Percentiles rank a stretch among this genome's conserved stretches.
phyloP scores from a whole-genome alignment of 2,113 vertebrate species.

The Sinocyclocheilus anophthalmus region DNA sequence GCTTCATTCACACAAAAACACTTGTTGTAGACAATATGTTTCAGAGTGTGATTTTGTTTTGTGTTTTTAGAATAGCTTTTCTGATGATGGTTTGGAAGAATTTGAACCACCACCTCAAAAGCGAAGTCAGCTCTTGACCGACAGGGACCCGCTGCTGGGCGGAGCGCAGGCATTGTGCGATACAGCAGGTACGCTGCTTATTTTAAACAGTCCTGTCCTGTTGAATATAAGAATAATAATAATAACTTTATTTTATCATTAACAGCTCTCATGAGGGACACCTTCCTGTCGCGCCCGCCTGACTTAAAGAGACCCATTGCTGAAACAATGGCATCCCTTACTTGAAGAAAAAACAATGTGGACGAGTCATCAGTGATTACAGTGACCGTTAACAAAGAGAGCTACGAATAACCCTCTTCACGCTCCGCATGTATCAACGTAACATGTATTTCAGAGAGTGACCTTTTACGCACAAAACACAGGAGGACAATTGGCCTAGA shows the following conservation, averaged over 20 bases:
- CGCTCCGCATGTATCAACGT: not conserved
- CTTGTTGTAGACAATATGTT: not conserved
- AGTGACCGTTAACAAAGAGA: not conserved
- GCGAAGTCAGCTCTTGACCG: slow-evolving; percentile 71
- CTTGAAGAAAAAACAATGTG: slow-evolving; percentile 57
- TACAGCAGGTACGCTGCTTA: slow-evolving; percentile 62
- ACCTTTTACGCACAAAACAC: not conserved
- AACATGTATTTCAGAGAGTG: slow-evolving; percentile 4
- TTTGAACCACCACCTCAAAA: slow-evolving; percentile 28
- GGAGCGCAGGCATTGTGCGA: slow-evolving; percentile 65
- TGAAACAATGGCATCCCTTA: slow-evolving; percentile 56
- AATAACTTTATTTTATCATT: not conserved
- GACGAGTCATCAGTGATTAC: not conserved
- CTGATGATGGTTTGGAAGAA: slow-evolving; percentile 63
- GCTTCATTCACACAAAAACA: not conserved
- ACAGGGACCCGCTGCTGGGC: slow-evolving; percentile 74
- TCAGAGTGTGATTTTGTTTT: not conserved
- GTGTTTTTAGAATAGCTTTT: slow-evolving; percentile 63
- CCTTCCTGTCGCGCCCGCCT: slow-evolving; percentile 59
- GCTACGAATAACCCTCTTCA: not conserved
- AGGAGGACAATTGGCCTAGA: not conserved
- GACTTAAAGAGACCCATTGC: slow-evolving; percentile 52
- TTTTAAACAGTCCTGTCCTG: not conserved
- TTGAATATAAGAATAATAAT: not conserved
- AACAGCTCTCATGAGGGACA: slow-evolving; percentile 71